Evolutionary conservation across 2,113 vertebrate species (phyloP).

Genomic region (Xerus inauris): DNA sequence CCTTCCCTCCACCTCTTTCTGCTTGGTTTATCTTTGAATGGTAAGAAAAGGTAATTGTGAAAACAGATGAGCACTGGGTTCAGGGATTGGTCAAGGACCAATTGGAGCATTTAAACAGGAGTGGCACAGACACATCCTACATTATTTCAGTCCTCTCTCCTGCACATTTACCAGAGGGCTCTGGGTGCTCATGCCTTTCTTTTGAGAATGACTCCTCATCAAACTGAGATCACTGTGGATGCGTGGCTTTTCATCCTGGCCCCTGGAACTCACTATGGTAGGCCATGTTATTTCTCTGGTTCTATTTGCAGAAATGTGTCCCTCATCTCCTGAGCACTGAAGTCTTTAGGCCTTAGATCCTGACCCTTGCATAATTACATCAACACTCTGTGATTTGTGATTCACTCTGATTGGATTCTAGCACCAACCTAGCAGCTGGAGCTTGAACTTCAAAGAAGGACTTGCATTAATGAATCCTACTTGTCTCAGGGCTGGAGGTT

Average conservation of each 20-base stretch:
- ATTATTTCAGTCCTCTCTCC: not conserved
- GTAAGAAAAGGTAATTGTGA: not conserved
- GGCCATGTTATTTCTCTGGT: not conserved
- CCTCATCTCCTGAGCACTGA: not conserved
- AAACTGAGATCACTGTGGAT: not conserved
- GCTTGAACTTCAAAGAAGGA: not conserved
- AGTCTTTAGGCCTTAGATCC: not conserved
- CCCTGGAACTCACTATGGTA: not conserved
- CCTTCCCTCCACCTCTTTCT: not conserved
- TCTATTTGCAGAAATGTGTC: not conserved
- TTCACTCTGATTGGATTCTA: not conserved
- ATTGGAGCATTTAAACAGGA: not conserved
- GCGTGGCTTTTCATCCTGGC: not conserved
- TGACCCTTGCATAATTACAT: not conserved
- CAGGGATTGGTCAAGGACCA: not conserved
- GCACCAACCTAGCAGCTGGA: not conserved
- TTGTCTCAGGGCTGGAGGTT: not conserved
- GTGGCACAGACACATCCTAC: accelerated
- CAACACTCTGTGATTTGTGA: not conserved
- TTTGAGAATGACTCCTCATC: not conserved
- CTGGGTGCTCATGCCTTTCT: not conserved
- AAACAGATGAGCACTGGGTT: not conserved
- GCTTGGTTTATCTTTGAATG: not conserved
- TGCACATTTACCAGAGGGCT: not conserved
- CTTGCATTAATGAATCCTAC: not conserved